Conservation (phyloP, 2,797 vertebrate genomes). For the Apodemus agrarius region DNA sequence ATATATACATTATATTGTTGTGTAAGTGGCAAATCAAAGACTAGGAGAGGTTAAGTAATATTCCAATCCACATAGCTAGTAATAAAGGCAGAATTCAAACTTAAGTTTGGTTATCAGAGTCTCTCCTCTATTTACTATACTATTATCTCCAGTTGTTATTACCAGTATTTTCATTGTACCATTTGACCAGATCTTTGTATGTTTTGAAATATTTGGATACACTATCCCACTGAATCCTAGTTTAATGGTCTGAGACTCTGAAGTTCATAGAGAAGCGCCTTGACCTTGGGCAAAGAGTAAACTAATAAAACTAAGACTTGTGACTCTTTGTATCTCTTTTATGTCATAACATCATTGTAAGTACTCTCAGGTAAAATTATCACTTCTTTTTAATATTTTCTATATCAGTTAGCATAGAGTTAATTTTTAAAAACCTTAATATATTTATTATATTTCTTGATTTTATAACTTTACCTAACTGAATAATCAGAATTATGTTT, state of each 20-base stretch:
- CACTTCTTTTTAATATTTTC: slow-evolving; percentile 40
- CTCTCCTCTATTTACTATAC: not conserved
- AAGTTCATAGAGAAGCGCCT: slow-evolving; percentile 24
- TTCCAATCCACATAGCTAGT: not conserved
- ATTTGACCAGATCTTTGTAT: not conserved
- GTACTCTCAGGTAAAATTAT: not conserved
- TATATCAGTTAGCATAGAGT: not conserved
- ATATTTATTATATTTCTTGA: not conserved
- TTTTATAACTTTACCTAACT: slow-evolving; percentile 46
- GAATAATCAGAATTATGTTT: not conserved
- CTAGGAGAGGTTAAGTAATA: slow-evolving; percentile 9
- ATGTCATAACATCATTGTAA: not conserved
- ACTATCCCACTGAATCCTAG: slow-evolving; percentile 27
- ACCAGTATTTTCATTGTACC: slow-evolving; percentile 25
- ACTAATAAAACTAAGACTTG: slow-evolving; percentile 1
- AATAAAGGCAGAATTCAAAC: slow-evolving; percentile 9
- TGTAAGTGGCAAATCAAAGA: slow-evolving; percentile 3
- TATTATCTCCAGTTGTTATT: slow-evolving; percentile 16
- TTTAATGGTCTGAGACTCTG: slow-evolving; percentile 26
- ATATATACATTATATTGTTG: slow-evolving; percentile 24
- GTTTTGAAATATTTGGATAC: slow-evolving; percentile 25
- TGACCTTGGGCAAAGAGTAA: slow-evolving; percentile 15
- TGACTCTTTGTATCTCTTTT: slow-evolving; percentile 4
- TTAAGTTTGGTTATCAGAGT: not conserved
- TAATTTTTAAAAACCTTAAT: slow-evolving; percentile 21